phyloP scores from a whole-genome alignment of 2,888 invertebrate species.

The Drosophila conformis region DNA sequence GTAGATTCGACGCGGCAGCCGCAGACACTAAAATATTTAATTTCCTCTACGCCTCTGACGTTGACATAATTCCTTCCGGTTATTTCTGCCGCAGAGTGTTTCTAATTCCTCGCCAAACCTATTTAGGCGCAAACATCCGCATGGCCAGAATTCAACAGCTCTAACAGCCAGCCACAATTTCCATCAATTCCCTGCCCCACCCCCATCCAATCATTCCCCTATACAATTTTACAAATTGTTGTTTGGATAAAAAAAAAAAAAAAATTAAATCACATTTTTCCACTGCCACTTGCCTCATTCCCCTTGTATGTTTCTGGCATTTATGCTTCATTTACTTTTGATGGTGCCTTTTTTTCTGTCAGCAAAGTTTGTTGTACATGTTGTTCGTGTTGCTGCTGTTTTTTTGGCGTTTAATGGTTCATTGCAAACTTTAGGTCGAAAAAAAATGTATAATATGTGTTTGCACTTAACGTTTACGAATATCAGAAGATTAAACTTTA shows the following conservation, averaged over 20 bases:
- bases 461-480: not conserved
- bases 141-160: slow-evolving; percentile 44
- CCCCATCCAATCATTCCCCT: not conserved
- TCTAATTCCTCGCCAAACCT: slow-evolving; percentile 65
- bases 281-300: slow-evolving; percentile 9
- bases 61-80: slow-evolving; percentile 80
- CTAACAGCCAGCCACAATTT: slow-evolving; percentile 11
- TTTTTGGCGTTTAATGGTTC: slow-evolving; percentile 44
- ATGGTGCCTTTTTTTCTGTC: slow-evolving; percentile 45
- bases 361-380: slow-evolving; percentile 22
- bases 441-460: slow-evolving; percentile 6
- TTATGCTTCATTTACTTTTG: slow-evolving; percentile 78
- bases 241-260: slow-evolving; percentile 30
- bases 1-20: slow-evolving; percentile 44
- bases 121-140: slow-evolving; percentile 55
- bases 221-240: slow-evolving; percentile 25
- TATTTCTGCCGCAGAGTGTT: slow-evolving; percentile 67
- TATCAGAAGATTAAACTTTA: not conserved
- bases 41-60: slow-evolving; percentile 68
- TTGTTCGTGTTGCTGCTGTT: not conserved
- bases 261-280: slow-evolving; percentile 62
- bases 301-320: slow-evolving; percentile 61
- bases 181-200: slow-evolving; percentile 33
- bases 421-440: slow-evolving; percentile 1
- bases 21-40: slow-evolving; percentile 80